phyloP scores from a whole-genome alignment of 2,113 vertebrate species.

The Octodon degus region DNA sequence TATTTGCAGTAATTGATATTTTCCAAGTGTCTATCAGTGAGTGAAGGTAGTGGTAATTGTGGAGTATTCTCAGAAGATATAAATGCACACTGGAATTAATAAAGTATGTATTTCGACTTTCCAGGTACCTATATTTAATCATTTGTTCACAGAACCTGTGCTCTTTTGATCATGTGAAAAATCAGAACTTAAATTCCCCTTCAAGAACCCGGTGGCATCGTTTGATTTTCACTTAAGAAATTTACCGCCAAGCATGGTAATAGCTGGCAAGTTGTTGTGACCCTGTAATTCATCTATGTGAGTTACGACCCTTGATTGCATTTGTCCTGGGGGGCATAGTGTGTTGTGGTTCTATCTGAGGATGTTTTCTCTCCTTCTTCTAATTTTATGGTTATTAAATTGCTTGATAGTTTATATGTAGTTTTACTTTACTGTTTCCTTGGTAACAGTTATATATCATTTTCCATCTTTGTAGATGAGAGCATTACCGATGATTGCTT shows the following conservation, averaged over 20 bases:
- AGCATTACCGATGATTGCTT: constrained; percentile 76
- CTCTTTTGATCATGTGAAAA: constrained; percentile 7
- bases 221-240: background rate
- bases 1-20: constrained; percentile 56
- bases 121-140: constrained; percentile 1
- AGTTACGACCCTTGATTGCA: background rate
- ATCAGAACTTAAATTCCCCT: constrained; percentile 36
- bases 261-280: constrained; percentile 47
- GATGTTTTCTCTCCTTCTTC: constrained; percentile 71
- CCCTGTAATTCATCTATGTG: constrained; percentile 27
- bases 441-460: constrained; percentile 85
- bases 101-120: constrained; percentile 50
- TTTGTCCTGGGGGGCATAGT: constrained; percentile 58
- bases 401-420: constrained; percentile 84
- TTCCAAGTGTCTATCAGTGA: constrained; percentile 40
- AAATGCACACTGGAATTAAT: constrained; percentile 23
- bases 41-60: constrained; percentile 50
- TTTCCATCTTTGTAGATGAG: constrained; percentile 78
- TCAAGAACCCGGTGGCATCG: constrained; percentile 1
- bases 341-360: constrained; percentile 61
- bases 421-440: constrained; percentile 85
- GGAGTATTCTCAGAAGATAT: constrained; percentile 49
- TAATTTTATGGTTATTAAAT: constrained; percentile 84
- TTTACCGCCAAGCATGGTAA: background rate
- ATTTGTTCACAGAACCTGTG: background rate